Base-by-base conservation (phyloP, 2,113 vertebrate genomes). In the Strigops habroptila region DNA sequence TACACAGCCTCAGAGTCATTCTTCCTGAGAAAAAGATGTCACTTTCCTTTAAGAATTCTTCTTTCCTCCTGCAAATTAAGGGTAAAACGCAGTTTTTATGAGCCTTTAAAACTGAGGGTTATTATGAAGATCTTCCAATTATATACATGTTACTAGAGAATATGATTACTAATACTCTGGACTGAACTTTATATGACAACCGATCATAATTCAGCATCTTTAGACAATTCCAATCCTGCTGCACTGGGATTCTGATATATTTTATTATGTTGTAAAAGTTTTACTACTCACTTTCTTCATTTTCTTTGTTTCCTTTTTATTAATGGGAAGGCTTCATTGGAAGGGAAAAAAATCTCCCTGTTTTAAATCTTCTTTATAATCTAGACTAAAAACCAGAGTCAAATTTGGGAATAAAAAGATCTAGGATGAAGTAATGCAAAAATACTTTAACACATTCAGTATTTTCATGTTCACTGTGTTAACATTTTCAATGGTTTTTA, bases 231-330 rank as follows among this genome's bases (percentile, higher is more conserved):
- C 86, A 95, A 43, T 96, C 83, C 82, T 93, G 63, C 84, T 95
- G 82, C 91, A 73, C 70, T 95, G 95, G 94, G 91, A 86, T 97
- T 97, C 86, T 92, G 89, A 79, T 91, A 15, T 71, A 86, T 90
- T 97, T 91, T 97, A 95, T 93, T 95, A 57, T 90, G 89, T 87
- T 94, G 95, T 97, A 95, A 97, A 97, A 96, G 74, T 97, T 97
- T 96, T 97, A 97, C 92, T 96, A 43, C 71, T 95, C 81, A 85
- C 96, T 96, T 96, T 92, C 88, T 95, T 96, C 63, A 88, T 96
- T 97, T 96, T 95, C 91, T 95, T 91, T 93, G 91, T 96, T 95
- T 94, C 92, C 86, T 96, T 95, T 97, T 97, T 96, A 95, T 96
- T 97, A 97, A 96, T 97, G 88, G 81, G 74, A 91, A 80, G 41